phyloP scores from a whole-genome alignment of 2,888 invertebrate species.

The Xestia c-nigrum region DNA sequence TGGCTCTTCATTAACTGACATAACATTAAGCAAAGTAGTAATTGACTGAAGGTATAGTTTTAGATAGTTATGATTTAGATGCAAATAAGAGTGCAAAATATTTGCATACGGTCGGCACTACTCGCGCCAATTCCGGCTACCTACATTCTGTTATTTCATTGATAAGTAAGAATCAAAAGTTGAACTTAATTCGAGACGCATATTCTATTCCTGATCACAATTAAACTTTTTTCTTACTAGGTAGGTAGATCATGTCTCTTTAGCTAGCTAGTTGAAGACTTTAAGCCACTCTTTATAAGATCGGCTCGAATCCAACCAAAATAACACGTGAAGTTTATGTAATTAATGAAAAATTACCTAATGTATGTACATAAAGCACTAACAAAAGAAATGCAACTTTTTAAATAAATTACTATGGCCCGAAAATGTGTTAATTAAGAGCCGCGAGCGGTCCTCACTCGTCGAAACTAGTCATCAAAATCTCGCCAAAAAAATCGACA shows the following conservation, averaged over 20 bases:
- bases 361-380: constrained; percentile 2
- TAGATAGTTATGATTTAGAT: constrained; percentile 1
- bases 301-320: constrained; percentile 1
- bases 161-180: neutral
- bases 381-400: constrained; percentile 56
- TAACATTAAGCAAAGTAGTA: constrained; percentile 17
- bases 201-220: neutral
- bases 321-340: neutral
- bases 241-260: neutral
- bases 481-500: constrained; percentile 84
- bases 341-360: neutral
- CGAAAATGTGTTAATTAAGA: constrained; percentile 83
- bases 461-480: constrained; percentile 83
- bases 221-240: neutral
- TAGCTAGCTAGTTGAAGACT: constrained; percentile 1
- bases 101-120: neutral
- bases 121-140: neutral
- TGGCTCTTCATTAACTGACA: constrained; percentile 53
- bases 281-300: neutral
- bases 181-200: neutral
- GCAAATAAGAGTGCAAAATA: constrained; percentile 9
- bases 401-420: constrained; percentile 73
- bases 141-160: neutral
- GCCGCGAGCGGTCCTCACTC: constrained; percentile 79
- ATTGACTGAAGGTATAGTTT: neutral